These are phyloP conservation scores for Allolobophora icterica DNA, from an alignment of 2,888 invertebrate genomes.

Conservation along the genomic window DNA sequence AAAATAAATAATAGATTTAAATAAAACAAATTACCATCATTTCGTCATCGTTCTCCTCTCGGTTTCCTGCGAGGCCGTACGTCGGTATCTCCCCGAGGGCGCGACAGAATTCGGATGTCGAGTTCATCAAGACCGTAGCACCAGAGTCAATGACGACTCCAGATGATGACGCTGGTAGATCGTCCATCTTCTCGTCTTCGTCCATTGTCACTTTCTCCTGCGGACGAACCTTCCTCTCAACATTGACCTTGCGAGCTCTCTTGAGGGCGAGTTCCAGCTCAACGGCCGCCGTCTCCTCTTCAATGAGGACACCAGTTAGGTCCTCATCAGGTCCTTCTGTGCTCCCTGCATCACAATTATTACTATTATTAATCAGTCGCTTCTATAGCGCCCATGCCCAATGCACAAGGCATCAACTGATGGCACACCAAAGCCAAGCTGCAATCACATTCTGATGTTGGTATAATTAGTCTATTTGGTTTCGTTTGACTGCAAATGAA, in stretches of 20 bases:
- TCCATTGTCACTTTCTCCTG: constrained; percentile 33
- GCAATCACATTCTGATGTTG: too few species aligned
- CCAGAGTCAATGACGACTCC: not conserved
- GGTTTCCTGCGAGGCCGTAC: constrained; percentile 87
- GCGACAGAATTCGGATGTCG: constrained; percentile 95
- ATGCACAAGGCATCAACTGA: too few species aligned
- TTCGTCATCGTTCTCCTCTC: constrained; percentile 78
- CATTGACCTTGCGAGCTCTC: constrained; percentile 75
- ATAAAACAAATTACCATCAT: constrained; percentile 67
- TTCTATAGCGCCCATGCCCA: too few species aligned
- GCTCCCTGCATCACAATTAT: constrained; percentile 55
- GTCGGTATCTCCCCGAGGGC: constrained; percentile 94
- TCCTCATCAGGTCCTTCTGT: constrained; percentile 65
- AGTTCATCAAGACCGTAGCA: constrained; percentile 78
- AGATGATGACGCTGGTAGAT: not conserved
- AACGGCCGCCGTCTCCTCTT: constrained; percentile 75
- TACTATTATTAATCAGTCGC: too few species aligned
- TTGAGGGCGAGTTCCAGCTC: constrained; percentile 75
- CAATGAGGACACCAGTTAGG: constrained; percentile 71
- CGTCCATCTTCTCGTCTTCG: constrained; percentile 47
- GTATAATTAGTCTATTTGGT: too few species aligned
- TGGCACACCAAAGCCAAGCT: too few species aligned
- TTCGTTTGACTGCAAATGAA: too few species aligned
- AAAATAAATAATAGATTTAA: too few species aligned
- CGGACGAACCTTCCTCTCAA: not conserved